phyloP scores from a whole-genome alignment of 2,797 vertebrate genomes.

The Anguilla marmorata region DNA sequence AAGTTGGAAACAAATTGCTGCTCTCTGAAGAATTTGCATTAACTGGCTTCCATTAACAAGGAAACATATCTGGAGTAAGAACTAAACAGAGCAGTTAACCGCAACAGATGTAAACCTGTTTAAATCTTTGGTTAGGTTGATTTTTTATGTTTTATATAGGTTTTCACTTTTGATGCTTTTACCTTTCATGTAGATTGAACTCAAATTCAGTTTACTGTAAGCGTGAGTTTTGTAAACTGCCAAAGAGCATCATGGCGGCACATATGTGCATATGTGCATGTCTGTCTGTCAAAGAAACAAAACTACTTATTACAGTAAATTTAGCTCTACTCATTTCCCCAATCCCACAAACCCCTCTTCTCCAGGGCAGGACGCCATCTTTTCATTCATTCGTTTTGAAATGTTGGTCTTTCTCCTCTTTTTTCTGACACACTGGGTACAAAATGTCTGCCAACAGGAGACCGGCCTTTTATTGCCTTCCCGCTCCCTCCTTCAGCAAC shows the following conservation, averaged over 20 bases:
- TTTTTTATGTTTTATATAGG: neutral
- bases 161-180: too few species aligned
- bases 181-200: neutral
- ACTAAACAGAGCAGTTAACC: neutral
- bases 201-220: neutral
- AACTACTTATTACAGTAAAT: neutral
- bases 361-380: neutral
- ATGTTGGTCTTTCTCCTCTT: neutral
- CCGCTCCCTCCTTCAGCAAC: neutral
- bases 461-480: neutral
- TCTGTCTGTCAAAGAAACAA: neutral
- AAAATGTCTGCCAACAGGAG: conserved; percentile 16
- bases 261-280: neutral
- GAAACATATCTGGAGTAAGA: neutral
- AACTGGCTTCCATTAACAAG: neutral
- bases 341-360: neutral
- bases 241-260: neutral
- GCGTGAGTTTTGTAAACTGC: neutral
- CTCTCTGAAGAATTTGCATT: conserved; percentile 7
- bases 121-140: neutral
- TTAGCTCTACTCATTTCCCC: neutral
- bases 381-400: neutral
- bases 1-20: conserved; percentile 1
- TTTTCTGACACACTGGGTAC: neutral
- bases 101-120: neutral